Evolutionary conservation across 1,140 invertebrate species (phyloP), one percentile per base, ranked within the genome.

Genomic region (Orussus abietinus): DNA sequence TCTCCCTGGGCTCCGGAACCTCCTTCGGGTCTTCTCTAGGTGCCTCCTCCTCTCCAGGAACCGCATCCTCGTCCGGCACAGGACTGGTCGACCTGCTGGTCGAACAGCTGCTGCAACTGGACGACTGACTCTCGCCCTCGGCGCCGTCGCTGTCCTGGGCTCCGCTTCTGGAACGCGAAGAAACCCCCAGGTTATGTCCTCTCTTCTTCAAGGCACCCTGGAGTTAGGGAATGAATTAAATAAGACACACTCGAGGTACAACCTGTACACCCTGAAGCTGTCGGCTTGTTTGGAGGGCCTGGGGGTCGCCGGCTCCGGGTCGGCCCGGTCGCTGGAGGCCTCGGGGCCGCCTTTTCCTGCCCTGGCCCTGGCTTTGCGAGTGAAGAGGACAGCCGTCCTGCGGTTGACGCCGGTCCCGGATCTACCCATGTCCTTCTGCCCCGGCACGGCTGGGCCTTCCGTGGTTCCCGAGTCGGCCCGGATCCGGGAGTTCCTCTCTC

Each of bases 301-400:
- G n/a, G n/a, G n/a, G n/a, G n/a, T n/a, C n/a, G n/a, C n/a, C n/a
- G n/a, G n/a, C n/a, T n/a, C n/a, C n/a, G n/a, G n/a, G n/a, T n/a
- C n/a, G n/a, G n/a, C n/a, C n/a, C n/a, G n/a, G n/a, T n/a, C n/a
- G n/a, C n/a, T n/a, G n/a, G n/a, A n/a, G n/a, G n/a, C 57, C 6
- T 69, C 65, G 3, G 55, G 38, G 35, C 57, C 59, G 1, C 68
- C 59, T 21, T 76, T 40, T 68, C 74, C 72, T 59, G 79, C 68
- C n/a, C 74, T 65, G 3, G 76, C 70, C 37, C 62, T 72, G 0
- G 80, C 80, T 66, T 92, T 91, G 26, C 86, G 79, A 2, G 86
- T 88, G 49, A 91, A 85, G 4, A 91, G 62, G 22, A 91, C 86
- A n/a, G 87, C 84, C 12, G 86, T 91, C 57, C 88, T 73, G 31